phyloP scores from a whole-genome alignment of 1,140 invertebrate genomes.

The Plutomurus gul region DNA sequence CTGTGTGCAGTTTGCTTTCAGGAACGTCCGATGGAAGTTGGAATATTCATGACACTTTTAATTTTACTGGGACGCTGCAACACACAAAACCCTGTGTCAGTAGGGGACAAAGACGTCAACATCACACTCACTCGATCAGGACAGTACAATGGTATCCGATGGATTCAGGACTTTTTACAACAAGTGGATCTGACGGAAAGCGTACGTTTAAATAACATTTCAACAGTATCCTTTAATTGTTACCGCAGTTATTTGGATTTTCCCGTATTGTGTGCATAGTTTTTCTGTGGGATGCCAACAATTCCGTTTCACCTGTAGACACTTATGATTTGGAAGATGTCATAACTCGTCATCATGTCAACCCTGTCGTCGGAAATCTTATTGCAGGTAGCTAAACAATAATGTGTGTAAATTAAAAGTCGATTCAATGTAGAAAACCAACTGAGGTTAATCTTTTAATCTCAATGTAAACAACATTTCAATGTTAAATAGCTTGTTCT shows the following conservation, averaged over 20 bases:
- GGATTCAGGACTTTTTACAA: constrained; percentile 38
- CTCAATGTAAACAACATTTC: neutral
- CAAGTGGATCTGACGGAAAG: constrained; percentile 9
- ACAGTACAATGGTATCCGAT: constrained; percentile 38
- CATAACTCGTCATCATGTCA: constrained; percentile 38
- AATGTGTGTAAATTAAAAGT: neutral
- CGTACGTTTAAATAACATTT: too few species aligned
- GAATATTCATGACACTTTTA: constrained; percentile 40
- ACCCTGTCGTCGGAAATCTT: constrained; percentile 4
- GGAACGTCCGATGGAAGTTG: constrained; percentile 38
- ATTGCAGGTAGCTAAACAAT: constrained; percentile 26
- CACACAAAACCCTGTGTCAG: constrained; percentile 31
- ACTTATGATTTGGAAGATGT: constrained; percentile 3
- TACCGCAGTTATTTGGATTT: too few species aligned
- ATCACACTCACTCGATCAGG: constrained; percentile 9
- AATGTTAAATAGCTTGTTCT: neutral
- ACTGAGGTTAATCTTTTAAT: neutral
- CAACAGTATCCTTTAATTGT: too few species aligned
- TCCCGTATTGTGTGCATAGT: too few species aligned
- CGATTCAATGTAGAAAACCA: neutral
- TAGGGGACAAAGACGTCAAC: neutral
- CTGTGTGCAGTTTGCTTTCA: constrained; percentile 20
- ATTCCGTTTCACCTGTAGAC: constrained; percentile 1
- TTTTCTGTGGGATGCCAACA: constrained; percentile 37
- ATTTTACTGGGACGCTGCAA: constrained; percentile 6